A percentile compares a stretch with the other conserved stretches of the same genome.
Evolutionary conservation across 2,888 invertebrate species (phyloP).

Genomic region (Adineta ricciae): DNA sequence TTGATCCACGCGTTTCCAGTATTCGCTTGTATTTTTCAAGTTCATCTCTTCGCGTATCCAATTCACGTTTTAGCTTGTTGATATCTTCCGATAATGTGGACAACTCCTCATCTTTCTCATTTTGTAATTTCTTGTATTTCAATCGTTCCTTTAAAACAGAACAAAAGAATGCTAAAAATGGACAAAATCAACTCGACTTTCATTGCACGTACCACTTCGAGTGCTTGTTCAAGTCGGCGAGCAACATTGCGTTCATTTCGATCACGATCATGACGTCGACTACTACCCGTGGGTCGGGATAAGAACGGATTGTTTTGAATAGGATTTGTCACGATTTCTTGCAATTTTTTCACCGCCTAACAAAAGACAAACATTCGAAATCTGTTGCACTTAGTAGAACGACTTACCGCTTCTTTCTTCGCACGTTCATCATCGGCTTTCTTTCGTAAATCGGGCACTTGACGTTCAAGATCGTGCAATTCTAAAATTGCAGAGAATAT

Average conservation of each 20-base stretch:
- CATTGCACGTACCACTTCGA: neutral
- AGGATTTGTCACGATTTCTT: slow-evolving; percentile 3
- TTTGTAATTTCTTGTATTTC: slow-evolving; percentile 19
- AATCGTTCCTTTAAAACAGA: neutral
- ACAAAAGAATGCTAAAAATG: neutral
- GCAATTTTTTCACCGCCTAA: slow-evolving; percentile 15
- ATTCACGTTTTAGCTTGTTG: slow-evolving; percentile 14
- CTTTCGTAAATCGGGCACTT: neutral
- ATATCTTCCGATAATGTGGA: neutral
- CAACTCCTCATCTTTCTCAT: slow-evolving; percentile 13
- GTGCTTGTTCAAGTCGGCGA: neutral
- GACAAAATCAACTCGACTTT: neutral
- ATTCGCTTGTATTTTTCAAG: neutral
- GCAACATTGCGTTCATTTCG: slow-evolving; percentile 12
- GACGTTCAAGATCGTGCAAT: neutral
- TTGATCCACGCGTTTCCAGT: neutral
- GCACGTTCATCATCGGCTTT: slow-evolving; percentile 2
- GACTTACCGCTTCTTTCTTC: neutral
- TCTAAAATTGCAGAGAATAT: neutral
- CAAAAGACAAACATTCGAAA: neutral
- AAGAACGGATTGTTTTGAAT: slow-evolving; percentile 10
- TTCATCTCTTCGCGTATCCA: neutral
- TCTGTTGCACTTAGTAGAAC: neutral
- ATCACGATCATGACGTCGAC: slow-evolving; percentile 18
- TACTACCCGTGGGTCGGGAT: neutral